phyloP scores from a whole-genome alignment of 2,888 invertebrate genomes.

The Xylota segnis region DNA sequence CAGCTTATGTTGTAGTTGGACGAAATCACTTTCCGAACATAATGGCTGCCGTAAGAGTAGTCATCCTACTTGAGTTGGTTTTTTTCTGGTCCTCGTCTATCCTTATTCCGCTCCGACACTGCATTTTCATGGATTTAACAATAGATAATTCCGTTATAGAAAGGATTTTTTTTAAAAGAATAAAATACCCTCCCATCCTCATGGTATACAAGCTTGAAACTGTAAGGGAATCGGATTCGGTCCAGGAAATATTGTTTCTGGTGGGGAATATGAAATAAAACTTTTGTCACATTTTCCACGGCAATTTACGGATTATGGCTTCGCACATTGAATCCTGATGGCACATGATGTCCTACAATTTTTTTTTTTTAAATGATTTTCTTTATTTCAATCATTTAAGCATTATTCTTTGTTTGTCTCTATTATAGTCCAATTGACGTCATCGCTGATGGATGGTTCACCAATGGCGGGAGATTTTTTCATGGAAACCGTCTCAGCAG shows the following conservation, averaged over 20 bases:
- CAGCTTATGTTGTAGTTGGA: slow-evolving; percentile 68
- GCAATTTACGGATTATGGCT: slow-evolving; percentile 11
- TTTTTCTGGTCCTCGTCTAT: slow-evolving; percentile 15
- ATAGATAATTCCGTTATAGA: slow-evolving; percentile 35
- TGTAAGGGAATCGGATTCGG: background rate
- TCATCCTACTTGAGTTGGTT: slow-evolving; percentile 23
- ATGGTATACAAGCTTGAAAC: background rate
- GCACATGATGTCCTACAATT: slow-evolving; percentile 12
- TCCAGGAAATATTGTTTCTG: slow-evolving; percentile 8
- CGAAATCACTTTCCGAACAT: slow-evolving; percentile 46
- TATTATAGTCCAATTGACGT: slow-evolving; percentile 76
- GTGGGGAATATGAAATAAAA: background rate
- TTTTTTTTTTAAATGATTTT: background rate
- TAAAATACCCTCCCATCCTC: background rate
- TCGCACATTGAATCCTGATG: background rate
- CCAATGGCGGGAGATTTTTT: slow-evolving; percentile 79
- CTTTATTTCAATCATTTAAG: slow-evolving; percentile 21
- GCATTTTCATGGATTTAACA: slow-evolving; percentile 56
- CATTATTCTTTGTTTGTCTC: slow-evolving; percentile 31
- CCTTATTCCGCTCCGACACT: slow-evolving; percentile 26
- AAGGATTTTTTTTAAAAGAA: slow-evolving; percentile 25
- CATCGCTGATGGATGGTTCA: slow-evolving; percentile 62
- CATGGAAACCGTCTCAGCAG: slow-evolving; percentile 79
- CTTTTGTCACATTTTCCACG: slow-evolving; percentile 13
- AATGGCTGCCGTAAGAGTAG: slow-evolving; percentile 62